phyloP scores from a whole-genome alignment of 2,113 vertebrate genomes.

The Leptocoma aspasia region DNA sequence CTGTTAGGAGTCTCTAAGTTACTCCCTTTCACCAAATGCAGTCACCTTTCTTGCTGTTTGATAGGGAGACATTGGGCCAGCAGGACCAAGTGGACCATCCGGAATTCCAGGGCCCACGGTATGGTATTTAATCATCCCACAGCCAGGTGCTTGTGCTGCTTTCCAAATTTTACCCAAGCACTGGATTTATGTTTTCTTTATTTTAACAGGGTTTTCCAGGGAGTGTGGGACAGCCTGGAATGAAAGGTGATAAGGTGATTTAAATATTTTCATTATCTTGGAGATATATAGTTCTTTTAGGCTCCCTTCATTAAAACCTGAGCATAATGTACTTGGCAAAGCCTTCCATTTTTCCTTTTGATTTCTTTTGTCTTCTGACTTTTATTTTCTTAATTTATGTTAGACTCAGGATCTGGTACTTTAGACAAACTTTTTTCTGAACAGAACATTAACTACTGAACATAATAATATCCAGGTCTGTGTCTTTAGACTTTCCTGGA shows the following conservation, averaged over 20 bases:
- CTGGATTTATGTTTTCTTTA: background rate
- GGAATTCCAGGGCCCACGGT: constrained; percentile 90
- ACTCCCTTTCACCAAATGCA: background rate
- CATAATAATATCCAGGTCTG: background rate
- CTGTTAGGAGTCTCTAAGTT: background rate
- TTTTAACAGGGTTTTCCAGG: constrained; percentile 86
- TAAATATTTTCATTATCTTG: constrained; percentile 94
- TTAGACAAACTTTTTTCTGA: background rate
- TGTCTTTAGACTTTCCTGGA: background rate
- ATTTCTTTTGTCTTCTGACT: background rate
- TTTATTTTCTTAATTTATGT: background rate
- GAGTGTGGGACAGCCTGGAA: constrained; percentile 89
- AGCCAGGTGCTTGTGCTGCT: background rate
- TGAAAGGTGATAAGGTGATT: constrained; percentile 99
- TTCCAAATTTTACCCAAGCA: background rate
- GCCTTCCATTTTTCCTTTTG: background rate
- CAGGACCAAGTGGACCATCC: constrained; percentile 79
- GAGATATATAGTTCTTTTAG: constrained; percentile 22
- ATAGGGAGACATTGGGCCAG: constrained; percentile 83
- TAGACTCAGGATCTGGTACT: background rate
- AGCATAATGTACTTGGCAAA: background rate
- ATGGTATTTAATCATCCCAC: background rate
- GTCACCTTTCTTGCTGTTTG: constrained; percentile 14
- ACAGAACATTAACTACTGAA: background rate
- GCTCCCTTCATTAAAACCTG: background rate